Evolutionary conservation across 2,797 vertebrate species (phyloP).

Genomic region (Limosa lapponica): DNA sequence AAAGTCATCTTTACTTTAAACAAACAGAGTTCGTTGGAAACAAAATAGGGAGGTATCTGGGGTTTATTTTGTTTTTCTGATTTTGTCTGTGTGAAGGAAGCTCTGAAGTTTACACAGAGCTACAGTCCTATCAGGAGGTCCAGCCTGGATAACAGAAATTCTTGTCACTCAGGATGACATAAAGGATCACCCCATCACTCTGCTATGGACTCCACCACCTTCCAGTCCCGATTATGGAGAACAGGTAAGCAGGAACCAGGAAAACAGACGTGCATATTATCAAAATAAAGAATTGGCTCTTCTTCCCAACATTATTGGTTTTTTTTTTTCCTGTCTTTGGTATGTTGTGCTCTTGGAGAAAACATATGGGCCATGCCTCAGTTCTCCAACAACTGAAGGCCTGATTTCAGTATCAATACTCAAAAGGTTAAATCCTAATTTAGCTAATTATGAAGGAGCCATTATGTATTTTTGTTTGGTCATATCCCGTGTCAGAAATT

Average conservation of each 20-base stretch:
- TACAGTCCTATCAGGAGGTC: slow-evolving; percentile 61
- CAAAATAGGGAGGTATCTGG: slow-evolving; percentile 3
- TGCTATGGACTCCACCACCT: background rate
- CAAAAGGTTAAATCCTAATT: background rate
- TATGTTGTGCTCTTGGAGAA: background rate
- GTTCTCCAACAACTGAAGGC: background rate
- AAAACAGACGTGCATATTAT: background rate
- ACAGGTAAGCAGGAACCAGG: background rate
- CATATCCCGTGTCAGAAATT: background rate
- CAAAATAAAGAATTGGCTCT: background rate
- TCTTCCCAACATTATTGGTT: background rate
- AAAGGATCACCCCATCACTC: background rate
- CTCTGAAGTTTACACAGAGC: slow-evolving; percentile 49
- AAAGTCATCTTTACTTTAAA: background rate
- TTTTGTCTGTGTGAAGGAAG: slow-evolving; percentile 34
- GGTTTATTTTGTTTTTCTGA: slow-evolving; percentile 28
- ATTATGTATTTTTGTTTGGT: background rate
- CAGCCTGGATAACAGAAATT: slow-evolving; percentile 25
- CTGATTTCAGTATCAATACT: background rate
- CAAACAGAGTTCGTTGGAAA: background rate
- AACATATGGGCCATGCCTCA: background rate
- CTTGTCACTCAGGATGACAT: slow-evolving; percentile 10
- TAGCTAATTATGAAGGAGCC: background rate
- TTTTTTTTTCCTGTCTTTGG: background rate
- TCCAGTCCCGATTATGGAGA: background rate